Evolutionary conservation across 35 echinoderm and acorn worm species (phyloP), one percentile per base, ranked within the genome.

Genomic region (Lytechinus pictus): DNA sequence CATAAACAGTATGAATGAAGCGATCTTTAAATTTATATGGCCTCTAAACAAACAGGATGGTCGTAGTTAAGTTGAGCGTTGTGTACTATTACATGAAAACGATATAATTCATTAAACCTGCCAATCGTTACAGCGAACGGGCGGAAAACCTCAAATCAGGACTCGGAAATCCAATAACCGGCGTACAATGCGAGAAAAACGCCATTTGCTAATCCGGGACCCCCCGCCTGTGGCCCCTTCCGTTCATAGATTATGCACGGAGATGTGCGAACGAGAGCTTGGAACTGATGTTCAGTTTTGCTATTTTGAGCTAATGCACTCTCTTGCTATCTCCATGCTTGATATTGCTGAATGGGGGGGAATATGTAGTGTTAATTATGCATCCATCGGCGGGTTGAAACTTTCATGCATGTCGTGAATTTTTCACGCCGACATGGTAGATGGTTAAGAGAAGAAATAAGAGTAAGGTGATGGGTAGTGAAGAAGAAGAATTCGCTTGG

Each of bases 51-150:
- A 19, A 79, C 66, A 79, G 66, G 66, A 79, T 24, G 66, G 19
- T 14, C n/a, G 66, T 79, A n/a, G 16, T 79, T 79, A 2, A 79
- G 19, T 79, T 79, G 66, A 16, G 21, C 66, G n/a, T 5, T 79
- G 66, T n/a, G 19, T 27, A 71, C 19, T 79, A 79, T n/a, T 27
- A 79, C 19, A 79, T 79, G 66, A n/a, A 24, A n/a, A 79, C 21
- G 66, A 79, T 79, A 79, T 24, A 79, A 79, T 79, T 79, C 66
- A 79, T 79, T 79, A 79, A 79, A 79, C 66, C 66, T 79, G 66
- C 66, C 66, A 79, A 79, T 79, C 66, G 3, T 79, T 24, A 19
- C n/a, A 19, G 12, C 19, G 19, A 16, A 79, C 8, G 66, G 66
- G 66, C 19, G 66, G 66, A 79, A 79, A 79, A 14, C 66, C 66